These are phyloP conservation scores for Conger conger DNA, from an alignment of 2,113 vertebrate species.

Conservation along the genomic window DNA sequence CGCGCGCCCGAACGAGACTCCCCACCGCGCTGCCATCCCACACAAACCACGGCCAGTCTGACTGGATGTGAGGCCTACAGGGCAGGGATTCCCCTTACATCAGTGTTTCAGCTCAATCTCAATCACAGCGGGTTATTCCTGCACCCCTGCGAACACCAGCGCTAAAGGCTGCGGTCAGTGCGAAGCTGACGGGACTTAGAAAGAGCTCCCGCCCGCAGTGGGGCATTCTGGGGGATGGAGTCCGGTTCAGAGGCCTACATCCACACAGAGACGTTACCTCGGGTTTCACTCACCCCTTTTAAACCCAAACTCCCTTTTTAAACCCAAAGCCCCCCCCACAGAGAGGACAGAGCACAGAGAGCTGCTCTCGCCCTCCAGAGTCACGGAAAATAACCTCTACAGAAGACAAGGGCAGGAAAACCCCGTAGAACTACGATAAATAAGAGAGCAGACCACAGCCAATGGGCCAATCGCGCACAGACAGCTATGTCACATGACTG, in stretches of 20 bases:
- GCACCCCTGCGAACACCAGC: conserved; percentile 26
- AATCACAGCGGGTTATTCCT: conserved; percentile 23
- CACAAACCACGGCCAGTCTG: conserved; percentile 34
- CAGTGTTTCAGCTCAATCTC: conserved; percentile 12
- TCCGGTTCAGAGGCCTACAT: background rate
- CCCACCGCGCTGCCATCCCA: conserved; percentile 42
- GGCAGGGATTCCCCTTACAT: conserved; percentile 45
- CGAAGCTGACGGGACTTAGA: conserved; percentile 59
- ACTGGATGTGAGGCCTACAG: conserved; percentile 37
- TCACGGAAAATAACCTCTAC: background rate
- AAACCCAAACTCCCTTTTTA: conserved; percentile 65
- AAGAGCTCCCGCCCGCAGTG: conserved; percentile 27
- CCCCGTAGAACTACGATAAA: background rate
- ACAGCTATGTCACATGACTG: background rate
- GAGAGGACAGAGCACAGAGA: conserved; percentile 46
- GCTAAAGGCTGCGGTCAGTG: conserved; percentile 41
- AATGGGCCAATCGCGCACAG: background rate
- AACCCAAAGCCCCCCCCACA: conserved; percentile 55
- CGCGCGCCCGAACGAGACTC: conserved; percentile 51
- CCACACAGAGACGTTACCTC: conserved; percentile 1
- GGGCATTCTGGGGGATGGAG: background rate
- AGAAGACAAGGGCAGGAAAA: background rate
- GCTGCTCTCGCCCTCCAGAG: background rate
- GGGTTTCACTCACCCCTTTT: background rate
- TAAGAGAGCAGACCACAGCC: background rate